These are phyloP conservation scores for Scolopax mira DNA, from an alignment of 2,113 vertebrate genomes.

Conservation along the genomic window DNA sequence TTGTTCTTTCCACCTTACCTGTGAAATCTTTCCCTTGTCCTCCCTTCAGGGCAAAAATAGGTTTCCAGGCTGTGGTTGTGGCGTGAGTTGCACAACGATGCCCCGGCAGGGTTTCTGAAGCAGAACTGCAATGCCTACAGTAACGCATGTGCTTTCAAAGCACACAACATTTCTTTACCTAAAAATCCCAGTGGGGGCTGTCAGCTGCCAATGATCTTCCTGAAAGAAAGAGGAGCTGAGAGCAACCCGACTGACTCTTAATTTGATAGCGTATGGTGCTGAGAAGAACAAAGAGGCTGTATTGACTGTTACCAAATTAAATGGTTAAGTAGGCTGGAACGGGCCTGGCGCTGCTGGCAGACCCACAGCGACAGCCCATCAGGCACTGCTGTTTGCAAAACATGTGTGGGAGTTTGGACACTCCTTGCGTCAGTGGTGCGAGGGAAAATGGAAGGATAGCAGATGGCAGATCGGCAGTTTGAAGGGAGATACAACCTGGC, in stretches of 20 bases:
- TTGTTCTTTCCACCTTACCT: not conserved
- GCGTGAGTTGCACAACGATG: fast-evolving
- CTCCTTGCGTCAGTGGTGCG: not conserved
- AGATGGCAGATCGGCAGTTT: constrained; percentile 38
- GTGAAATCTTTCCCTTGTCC: not conserved
- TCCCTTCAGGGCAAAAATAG: fast-evolving
- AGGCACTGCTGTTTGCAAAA: constrained; percentile 27
- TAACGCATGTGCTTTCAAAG: not conserved
- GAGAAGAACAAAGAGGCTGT: not conserved
- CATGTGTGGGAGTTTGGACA: constrained; percentile 12
- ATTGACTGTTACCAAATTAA: constrained; percentile 31
- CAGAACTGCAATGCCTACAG: not conserved
- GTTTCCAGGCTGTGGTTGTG: not conserved
- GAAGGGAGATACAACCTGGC: not conserved
- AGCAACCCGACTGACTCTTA: constrained; percentile 30
- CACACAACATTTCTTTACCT: not conserved
- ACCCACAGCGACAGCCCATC: not conserved
- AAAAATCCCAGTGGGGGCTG: not conserved
- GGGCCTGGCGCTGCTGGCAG: not conserved
- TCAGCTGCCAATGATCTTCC: constrained; percentile 19
- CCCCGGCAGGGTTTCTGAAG: not conserved
- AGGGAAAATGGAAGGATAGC: constrained; percentile 21
- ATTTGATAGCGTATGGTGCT: not conserved
- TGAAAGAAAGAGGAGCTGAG: not conserved
- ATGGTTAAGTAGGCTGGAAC: constrained; percentile 48